Evolutionary conservation across 1,140 invertebrate genomes (phyloP), one percentile per base, ranked within the genome.

Genomic region (Conus ventricosus): DNA sequence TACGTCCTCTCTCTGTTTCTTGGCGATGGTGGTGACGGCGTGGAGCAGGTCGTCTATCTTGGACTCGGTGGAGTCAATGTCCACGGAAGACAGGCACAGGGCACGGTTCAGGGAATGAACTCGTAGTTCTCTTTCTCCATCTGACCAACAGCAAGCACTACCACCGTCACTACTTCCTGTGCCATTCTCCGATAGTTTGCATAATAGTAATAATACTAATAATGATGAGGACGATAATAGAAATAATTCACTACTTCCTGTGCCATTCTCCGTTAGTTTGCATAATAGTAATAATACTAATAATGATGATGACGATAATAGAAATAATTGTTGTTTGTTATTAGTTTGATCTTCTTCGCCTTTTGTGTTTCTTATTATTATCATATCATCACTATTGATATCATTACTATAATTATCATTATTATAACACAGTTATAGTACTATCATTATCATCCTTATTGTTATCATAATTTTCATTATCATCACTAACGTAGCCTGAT

Each of bases 101-200:
- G 95, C 95, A 76, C 94, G 91, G 88, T 95, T 95, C 90, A 95
- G 92, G 5, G 95, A 71, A 95, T 94, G 92, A 95, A 95, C 80
- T 95, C 94, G 87, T 94, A 94, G 78, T 93, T 94, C 86, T 95
- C 94, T 78, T 90, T 91, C 27, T 91, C 90, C 67, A 95, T 90
- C 94, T 95, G 90, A 51, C 39, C 15, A 55, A 60, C 57, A 60
- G 20, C 2, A 80, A n/a, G 78, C 15, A 25, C 20, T 80, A 1
- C 15, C 78, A 20, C 23, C 39, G 3, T 39, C 39, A 39, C 39
- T 39, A 39, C 39, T 39, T 39, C 39, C 0, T 39, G 17, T n/a
- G n/a, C 67, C 17, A 20, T 71, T n/a, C 17, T n/a, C 17, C 67
- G n/a, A 2, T 71, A 17, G 17, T n/a, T 20, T 71, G 17, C 67